Conservation (phyloP, 1,140 invertebrate species). For the Mizuhopecten yessoensis region DNA sequence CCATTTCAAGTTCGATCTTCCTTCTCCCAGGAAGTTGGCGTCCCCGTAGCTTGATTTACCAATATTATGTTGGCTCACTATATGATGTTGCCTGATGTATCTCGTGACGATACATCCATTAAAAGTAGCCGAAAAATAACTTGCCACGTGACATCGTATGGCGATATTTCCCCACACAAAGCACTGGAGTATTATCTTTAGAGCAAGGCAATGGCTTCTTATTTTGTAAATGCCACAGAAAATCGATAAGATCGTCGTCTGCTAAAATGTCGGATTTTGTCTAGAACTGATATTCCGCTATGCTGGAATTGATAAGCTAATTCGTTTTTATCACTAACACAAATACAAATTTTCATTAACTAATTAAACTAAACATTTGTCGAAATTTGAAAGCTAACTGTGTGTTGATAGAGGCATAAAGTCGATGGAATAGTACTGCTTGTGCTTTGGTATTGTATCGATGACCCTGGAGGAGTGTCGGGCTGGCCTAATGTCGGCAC, state of each 20-base stretch:
- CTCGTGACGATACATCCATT: not conserved
- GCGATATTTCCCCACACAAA: not conserved
- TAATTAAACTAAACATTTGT: too few species aligned
- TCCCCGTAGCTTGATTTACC: too few species aligned
- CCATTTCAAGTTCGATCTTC: too few species aligned
- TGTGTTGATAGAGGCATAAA: too few species aligned
- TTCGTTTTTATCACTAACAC: too few species aligned
- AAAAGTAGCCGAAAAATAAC: not conserved
- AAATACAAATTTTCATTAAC: too few species aligned
- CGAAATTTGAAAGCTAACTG: too few species aligned
- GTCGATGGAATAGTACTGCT: not conserved
- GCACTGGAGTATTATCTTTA: not conserved
- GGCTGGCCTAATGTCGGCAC: not conserved
- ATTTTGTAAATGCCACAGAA: not conserved
- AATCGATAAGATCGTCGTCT: conserved; percentile 34
- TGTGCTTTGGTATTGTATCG: not conserved
- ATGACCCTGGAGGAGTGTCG: not conserved
- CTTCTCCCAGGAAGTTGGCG: too few species aligned
- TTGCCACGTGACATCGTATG: not conserved
- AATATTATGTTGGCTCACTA: too few species aligned
- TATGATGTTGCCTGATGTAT: not conserved
- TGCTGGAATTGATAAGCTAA: too few species aligned
- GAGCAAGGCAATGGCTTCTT: not conserved
- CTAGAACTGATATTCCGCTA: not conserved
- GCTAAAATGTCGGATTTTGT: not conserved